Base-by-base conservation (phyloP, 35 echinoderm and acorn worm species). In the Eucidaris tribuloides region DNA sequence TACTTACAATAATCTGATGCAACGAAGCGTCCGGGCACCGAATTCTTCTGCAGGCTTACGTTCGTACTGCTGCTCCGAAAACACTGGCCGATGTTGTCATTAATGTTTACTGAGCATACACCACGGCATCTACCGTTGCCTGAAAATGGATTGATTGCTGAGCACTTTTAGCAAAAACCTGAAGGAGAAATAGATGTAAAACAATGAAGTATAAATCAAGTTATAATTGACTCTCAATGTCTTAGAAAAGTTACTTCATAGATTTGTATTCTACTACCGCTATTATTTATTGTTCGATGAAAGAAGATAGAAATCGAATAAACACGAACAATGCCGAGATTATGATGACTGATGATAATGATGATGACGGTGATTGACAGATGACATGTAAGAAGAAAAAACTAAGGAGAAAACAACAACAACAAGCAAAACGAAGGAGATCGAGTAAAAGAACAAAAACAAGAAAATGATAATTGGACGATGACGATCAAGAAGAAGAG, bases 1-100 rank as follows among this genome's bases (percentile, higher is more conserved):
- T n/a, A n/a, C 61, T 44, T 41, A 74, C 68, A 13, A 20, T 18
- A 31, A 74, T 31, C 41, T 74, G 68, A n/a, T 5, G 25, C 20
- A 44, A 74, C 68, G 44, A 13, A 20, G 38, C 35, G 38, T n/a
- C n/a, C n/a, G 7, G 29, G 28, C 1, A 22, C 37, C 7, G 68
- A 74, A 40, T 74, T 74, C 41, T 74, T 40, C 11, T 14, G 38
- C 20, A 74, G 37, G 0, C 7, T 0, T 9, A 74, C 36, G 44
- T n/a, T 74, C 68, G 37, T 74, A 74, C 68, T 74, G 68, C 29
- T 20, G 1, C 40, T 44, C 0, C 11, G 2, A 42, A 40, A 74
- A 74, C 1, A 23, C 18, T 25, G 68, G 68, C 11, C n/a, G n/a
- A 40, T 74, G 68, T 74, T 44, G 34, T 74, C 68, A 74, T 74